Conservation (phyloP, 2,888 invertebrate genomes). For the Lamellibrachia columna region DNA sequence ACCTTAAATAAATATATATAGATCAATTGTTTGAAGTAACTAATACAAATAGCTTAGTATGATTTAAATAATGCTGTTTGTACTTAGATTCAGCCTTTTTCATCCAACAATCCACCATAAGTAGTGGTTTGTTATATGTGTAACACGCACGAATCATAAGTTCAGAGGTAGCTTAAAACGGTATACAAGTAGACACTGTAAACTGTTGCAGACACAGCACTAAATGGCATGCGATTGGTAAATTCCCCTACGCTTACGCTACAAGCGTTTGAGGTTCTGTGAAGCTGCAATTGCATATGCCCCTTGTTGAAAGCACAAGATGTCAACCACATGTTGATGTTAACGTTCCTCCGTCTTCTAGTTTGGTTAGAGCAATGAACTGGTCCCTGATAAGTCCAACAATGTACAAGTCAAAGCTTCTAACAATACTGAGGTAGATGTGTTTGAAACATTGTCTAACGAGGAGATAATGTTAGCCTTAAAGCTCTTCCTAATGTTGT, state of each 20-base stretch:
- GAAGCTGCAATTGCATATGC: not conserved
- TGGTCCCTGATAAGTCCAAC: not conserved
- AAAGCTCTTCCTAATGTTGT: not conserved
- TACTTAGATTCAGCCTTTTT: not conserved
- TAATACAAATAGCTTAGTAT: not conserved
- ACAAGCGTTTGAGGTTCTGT: not conserved
- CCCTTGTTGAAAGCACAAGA: not conserved
- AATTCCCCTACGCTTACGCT: not conserved
- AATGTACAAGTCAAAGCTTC: not conserved
- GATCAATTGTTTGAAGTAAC: not conserved
- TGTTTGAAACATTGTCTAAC: not conserved
- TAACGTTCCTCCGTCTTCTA: not conserved
- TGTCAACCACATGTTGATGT: not conserved
- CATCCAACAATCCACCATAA: not conserved
- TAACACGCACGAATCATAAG: not conserved
- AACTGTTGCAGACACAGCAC: not conserved
- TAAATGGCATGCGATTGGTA: not conserved
- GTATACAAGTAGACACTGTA: not conserved
- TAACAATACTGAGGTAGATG: not conserved
- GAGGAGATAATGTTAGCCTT: not conserved
- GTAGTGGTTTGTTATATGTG: not conserved
- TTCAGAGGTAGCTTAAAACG: not conserved
- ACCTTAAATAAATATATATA: not conserved
- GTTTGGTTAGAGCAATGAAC: not conserved
- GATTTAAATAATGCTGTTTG: too few relatives aligned